A percentile compares a stretch with the other conserved stretches of the same genome.
Conservation (phyloP, 2,113 vertebrate species). For the Takifugu bimaculatus region DNA sequence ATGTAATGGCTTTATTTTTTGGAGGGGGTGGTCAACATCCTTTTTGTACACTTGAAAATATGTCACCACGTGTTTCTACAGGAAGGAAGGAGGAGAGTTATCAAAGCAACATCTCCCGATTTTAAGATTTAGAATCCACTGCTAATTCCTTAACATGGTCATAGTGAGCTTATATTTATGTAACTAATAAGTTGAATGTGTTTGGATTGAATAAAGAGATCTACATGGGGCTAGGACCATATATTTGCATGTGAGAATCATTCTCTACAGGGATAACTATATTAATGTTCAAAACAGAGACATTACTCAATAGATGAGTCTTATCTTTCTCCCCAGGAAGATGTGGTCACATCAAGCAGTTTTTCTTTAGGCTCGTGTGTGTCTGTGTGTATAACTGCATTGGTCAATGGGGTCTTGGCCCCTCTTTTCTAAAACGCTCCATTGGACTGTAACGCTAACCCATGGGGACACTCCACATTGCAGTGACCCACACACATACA, state of each 20-base stretch:
- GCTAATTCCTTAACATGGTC: neutral
- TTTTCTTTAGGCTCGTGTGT: constrained; percentile 8
- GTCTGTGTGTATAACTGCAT: constrained; percentile 9
- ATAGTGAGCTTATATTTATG: constrained; percentile 5
- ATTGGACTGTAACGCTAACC: constrained; percentile 64
- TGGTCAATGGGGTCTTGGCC: constrained; percentile 53
- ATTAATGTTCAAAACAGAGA: constrained; percentile 42
- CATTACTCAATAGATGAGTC: constrained; percentile 47
- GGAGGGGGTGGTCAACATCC: too few relatives aligned
- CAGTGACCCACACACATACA: constrained; percentile 48
- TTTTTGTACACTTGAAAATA: too few relatives aligned
- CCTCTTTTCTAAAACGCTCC: constrained; percentile 59
- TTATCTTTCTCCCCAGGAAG: constrained; percentile 36
- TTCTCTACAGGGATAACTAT: constrained; percentile 42
- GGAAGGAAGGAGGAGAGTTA: too few relatives aligned
- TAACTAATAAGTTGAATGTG: constrained; percentile 17
- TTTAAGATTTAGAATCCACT: too few relatives aligned
- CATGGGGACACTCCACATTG: constrained; percentile 46
- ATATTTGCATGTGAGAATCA: constrained; percentile 26
- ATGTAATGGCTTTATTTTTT: too few relatives aligned
- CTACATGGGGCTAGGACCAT: constrained; percentile 26
- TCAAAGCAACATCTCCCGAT: too few relatives aligned
- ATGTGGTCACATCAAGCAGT: constrained; percentile 57
- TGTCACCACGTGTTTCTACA: too few relatives aligned
- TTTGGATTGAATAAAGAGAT: constrained; percentile 33